Evolutionary conservation across 1,140 invertebrate species (phyloP).

Genomic region (Tyrophagus putrescentiae): DNA sequence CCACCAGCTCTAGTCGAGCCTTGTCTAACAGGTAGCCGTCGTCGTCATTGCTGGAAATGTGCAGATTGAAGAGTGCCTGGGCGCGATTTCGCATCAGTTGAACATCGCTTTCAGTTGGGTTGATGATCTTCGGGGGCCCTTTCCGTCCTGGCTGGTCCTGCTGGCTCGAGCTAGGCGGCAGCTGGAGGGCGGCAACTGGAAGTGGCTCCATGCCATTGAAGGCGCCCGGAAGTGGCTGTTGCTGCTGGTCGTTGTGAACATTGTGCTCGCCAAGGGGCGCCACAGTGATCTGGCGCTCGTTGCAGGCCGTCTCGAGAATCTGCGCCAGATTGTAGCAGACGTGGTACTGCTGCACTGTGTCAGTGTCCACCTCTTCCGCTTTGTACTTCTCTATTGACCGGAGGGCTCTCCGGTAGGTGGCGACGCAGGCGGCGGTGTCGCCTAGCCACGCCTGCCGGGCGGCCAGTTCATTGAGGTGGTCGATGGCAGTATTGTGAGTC

Average conservation of each 20-base stretch:
- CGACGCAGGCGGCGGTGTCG: slow-evolving; percentile 41
- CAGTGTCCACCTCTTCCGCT: slow-evolving; percentile 38
- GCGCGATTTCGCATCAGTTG: no score
- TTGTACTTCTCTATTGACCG: slow-evolving; percentile 41
- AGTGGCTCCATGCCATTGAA: slow-evolving; percentile 10
- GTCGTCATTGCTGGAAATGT: no score
- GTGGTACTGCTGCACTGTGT: slow-evolving; percentile 49
- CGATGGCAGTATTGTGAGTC: slow-evolving; percentile 44
- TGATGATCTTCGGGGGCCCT: no score
- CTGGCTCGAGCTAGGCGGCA: no score
- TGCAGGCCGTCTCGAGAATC: slow-evolving; percentile 22
- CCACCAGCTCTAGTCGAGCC: background rate
- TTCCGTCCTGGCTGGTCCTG: no score
- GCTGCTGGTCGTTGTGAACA: background rate
- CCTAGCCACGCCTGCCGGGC: no score
- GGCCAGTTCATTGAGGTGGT: slow-evolving; percentile 53
- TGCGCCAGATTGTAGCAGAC: slow-evolving; percentile 50
- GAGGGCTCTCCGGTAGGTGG: slow-evolving; percentile 46
- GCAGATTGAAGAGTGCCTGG: no score
- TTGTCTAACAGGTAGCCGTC: no score
- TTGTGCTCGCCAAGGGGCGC: background rate
- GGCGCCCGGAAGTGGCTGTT: no score
- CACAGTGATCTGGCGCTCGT: no score
- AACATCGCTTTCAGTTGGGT: no score
- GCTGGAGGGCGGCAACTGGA: no score